These are phyloP conservation scores for Pseudomyrmex flavicornis DNA, from an alignment of 1,140 invertebrate genomes.

Conservation along the genomic window DNA sequence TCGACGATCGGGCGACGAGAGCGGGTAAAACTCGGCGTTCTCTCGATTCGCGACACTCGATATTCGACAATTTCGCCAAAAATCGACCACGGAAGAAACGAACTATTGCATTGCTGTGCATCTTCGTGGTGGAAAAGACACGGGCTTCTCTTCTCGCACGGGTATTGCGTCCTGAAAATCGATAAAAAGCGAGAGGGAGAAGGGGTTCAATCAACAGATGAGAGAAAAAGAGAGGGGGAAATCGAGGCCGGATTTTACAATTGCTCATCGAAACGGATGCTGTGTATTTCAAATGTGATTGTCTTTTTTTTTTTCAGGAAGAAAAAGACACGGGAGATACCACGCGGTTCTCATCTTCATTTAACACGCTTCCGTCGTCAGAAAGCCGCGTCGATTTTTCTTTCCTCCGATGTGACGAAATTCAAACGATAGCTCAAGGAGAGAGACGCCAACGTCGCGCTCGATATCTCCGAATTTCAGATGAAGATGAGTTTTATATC, in stretches of 20 bases:
- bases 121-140: neutral
- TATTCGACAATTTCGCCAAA: no score
- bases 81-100: neutral
- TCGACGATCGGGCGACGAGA: neutral
- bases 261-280: conserved; percentile 36
- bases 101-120: neutral
- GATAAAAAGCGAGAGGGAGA: conserved; percentile 22
- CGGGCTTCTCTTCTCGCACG: neutral
- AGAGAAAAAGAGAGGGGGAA: neutral
- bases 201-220: neutral
- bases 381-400: neutral
- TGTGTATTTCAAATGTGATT: neutral
- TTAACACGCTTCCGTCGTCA: neutral
- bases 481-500: conserved; percentile 23
- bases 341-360: neutral
- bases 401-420: neutral
- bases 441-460: neutral
- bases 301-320: no score
- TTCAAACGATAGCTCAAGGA: neutral
- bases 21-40: no score
- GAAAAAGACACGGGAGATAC: neutral
- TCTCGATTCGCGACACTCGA: no score
- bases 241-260: neutral
- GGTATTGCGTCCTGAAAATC: conserved; percentile 10
- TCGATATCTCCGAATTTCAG: conserved; percentile 34